Conservation (phyloP, 2,113 vertebrate genomes). For the human (Homo sapiens) region GRCh38 chr6:101911001-101911500, state of each 20-base stretch:
- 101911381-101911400: not conserved
- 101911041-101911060: not conserved
- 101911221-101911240: not conserved
- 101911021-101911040: not conserved
- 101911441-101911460: not conserved
- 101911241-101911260: not conserved
- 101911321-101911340: not conserved
- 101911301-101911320: not conserved
- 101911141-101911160: not conserved
- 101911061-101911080: not conserved
- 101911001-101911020: not conserved
- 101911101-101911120: not conserved
- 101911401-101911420: not conserved
- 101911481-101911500: not conserved
- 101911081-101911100: not conserved
- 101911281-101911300: not conserved
- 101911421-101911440: not conserved
- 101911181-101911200: not conserved
- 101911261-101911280: accelerated
- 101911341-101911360: not conserved
- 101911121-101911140: not conserved
- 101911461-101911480: not conserved
- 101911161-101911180: not conserved
- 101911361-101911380: not conserved
- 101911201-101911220: not conserved